These are phyloP conservation scores for Sebastes cheni DNA, from an alignment of 2,797 vertebrate species.

Conservation along the genomic window DNA sequence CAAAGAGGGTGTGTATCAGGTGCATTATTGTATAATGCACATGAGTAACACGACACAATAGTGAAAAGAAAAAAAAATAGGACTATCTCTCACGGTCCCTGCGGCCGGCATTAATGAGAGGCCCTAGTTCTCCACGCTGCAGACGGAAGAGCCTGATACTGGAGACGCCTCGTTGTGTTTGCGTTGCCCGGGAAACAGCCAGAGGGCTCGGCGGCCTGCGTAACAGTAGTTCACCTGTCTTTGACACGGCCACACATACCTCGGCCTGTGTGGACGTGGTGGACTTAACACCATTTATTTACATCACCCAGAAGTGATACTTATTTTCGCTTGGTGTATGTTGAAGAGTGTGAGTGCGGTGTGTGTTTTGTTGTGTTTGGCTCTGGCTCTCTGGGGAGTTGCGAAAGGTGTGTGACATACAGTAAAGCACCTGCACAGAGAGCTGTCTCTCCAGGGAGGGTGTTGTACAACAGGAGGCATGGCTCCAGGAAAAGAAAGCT, in stretches of 20 bases:
- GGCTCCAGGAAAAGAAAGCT: slow-evolving; percentile 45
- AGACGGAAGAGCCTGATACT: slow-evolving; percentile 73
- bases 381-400: slow-evolving; percentile 36
- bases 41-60: slow-evolving; percentile 36
- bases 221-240: slow-evolving; percentile 64
- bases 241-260: slow-evolving; percentile 31
- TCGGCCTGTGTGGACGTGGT: background rate
- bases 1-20: background rate
- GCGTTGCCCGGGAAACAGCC: slow-evolving; percentile 74
- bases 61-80: slow-evolving; percentile 49
- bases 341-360: background rate
- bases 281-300: background rate
- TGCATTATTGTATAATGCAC: slow-evolving; percentile 9
- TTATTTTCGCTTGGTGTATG: background rate
- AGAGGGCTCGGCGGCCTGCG: slow-evolving; percentile 50
- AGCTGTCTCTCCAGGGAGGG: slow-evolving; percentile 51
- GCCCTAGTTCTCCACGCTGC: slow-evolving; percentile 58
- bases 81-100: slow-evolving; percentile 53
- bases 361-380: slow-evolving; percentile 32
- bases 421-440: slow-evolving; percentile 49
- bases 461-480: slow-evolving; percentile 41
- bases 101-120: slow-evolving; percentile 73
- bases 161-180: slow-evolving; percentile 77
- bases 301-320: background rate
- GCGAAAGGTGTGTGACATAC: slow-evolving; percentile 51